phyloP scores from a whole-genome alignment of 1,140 invertebrate species.

The Nasonia longicornis region DNA sequence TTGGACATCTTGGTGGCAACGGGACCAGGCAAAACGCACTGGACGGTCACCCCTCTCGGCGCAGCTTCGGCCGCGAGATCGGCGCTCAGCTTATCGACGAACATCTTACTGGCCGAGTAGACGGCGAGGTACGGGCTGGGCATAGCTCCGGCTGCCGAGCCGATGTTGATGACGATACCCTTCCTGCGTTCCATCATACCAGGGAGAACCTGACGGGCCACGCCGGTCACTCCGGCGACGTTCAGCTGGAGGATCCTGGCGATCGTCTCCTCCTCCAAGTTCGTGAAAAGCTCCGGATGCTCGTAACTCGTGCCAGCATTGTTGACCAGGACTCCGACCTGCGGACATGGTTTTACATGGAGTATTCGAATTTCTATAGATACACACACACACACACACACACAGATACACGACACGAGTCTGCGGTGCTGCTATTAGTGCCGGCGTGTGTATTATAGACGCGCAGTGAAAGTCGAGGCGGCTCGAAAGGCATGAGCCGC shows the following conservation, averaged over 20 bases:
- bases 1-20: constrained; percentile 95
- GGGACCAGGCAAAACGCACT: constrained; percentile 88
- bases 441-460: background rate
- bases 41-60: constrained; percentile 82
- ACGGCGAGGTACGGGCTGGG: constrained; percentile 87
- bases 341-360: background rate
- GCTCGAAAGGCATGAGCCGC: background rate
- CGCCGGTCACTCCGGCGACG: constrained; percentile 73
- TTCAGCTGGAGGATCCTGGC: constrained; percentile 71
- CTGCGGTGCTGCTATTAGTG: too few relatives aligned
- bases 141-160: constrained; percentile 84
- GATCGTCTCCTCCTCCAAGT: constrained; percentile 72
- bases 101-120: constrained; percentile 92
- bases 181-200: constrained; percentile 86
- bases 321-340: constrained; percentile 92
- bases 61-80: constrained; percentile 85
- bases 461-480: background rate
- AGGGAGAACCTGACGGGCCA: constrained; percentile 83
- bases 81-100: constrained; percentile 86
- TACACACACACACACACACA: too few relatives aligned
- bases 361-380: too few relatives aligned
- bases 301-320: constrained; percentile 95
- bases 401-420: too few relatives aligned
- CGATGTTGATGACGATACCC: constrained; percentile 93
- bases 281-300: constrained; percentile 87